Evolutionary conservation across 2,888 invertebrate genomes (phyloP).

Genomic region (Habroteleia sp.): DNA sequence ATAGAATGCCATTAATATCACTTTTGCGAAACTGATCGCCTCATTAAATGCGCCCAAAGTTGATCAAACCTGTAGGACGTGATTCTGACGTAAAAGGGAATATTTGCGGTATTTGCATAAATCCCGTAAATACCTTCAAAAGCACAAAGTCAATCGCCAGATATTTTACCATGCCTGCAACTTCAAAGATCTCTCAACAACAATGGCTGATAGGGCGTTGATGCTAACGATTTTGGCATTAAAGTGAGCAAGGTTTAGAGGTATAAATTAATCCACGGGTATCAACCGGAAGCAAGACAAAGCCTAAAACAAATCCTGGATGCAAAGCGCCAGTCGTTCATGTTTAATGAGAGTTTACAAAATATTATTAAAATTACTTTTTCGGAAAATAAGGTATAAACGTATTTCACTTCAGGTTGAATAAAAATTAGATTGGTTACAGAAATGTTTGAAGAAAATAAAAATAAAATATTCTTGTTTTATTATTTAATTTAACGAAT

Average conservation of each 20-base stretch:
- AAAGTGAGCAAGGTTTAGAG: conserved; percentile 32
- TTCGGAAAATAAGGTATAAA: no score
- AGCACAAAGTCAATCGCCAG: conserved; percentile 37
- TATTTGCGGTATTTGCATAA: conserved; percentile 29
- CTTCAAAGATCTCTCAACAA: conserved; percentile 47
- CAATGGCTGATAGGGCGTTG: conserved; percentile 36
- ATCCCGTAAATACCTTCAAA: conserved; percentile 27
- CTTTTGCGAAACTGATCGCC: conserved; percentile 24
- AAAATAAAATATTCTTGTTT: no score
- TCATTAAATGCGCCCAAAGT: conserved; percentile 36
- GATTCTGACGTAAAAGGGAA: conserved; percentile 16
- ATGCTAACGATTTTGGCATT: conserved; percentile 47
- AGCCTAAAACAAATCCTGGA: conserved; percentile 51
- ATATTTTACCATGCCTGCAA: conserved; percentile 24
- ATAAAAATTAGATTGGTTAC: no score
- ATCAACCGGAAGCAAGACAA: conserved; percentile 25
- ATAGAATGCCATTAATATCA: conserved; percentile 7
- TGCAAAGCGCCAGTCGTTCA: conserved; percentile 49
- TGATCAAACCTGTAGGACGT: conserved; percentile 14
- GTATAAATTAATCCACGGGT: conserved; percentile 21
- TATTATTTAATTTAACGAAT: no score
- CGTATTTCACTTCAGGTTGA: no score
- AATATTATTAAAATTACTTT: conserved; percentile 25
- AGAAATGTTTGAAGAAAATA: no score
- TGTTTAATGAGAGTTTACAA: conserved; percentile 7